These are phyloP conservation scores for Salarias fasciatus DNA, from an alignment of 2,797 vertebrate genomes.

Conservation along the genomic window DNA sequence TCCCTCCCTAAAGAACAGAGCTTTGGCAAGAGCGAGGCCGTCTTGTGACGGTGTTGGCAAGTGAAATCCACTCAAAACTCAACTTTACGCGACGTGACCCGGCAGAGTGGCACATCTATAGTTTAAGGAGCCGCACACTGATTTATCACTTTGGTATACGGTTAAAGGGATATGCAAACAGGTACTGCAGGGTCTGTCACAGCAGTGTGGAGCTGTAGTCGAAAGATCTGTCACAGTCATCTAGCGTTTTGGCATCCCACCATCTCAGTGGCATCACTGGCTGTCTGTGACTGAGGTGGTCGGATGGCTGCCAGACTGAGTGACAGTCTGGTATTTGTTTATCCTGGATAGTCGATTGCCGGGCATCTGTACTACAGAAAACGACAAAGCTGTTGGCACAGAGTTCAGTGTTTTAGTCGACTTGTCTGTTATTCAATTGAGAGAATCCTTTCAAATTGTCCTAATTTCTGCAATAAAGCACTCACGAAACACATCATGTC, in stretches of 20 bases:
- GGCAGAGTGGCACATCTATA: constrained; percentile 3
- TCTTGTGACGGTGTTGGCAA: constrained; percentile 4
- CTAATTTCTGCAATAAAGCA: constrained; percentile 45
- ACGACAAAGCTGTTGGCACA: constrained; percentile 67
- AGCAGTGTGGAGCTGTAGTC: constrained; percentile 37
- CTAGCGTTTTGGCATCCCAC: constrained; percentile 59
- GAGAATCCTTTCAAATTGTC: constrained; percentile 44
- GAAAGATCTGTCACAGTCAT: constrained; percentile 57
- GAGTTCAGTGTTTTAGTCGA: constrained; percentile 44
- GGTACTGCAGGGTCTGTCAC: constrained; percentile 23
- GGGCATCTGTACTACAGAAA: constrained; percentile 69
- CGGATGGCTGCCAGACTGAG: constrained; percentile 70
- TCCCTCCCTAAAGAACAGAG: constrained; percentile 18
- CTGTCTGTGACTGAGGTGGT: constrained; percentile 66
- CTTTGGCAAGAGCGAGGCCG: constrained; percentile 8
- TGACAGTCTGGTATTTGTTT: constrained; percentile 76
- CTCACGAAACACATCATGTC: constrained; percentile 39
- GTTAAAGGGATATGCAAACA: constrained; percentile 43
- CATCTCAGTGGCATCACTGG: constrained; percentile 57
- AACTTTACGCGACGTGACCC: constrained; percentile 12
- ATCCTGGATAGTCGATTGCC: constrained; percentile 66
- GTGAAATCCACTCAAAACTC: constrained; percentile 13
- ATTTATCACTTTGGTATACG: constrained; percentile 30
- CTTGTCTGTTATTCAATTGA: constrained; percentile 49
- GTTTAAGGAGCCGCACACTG: constrained; percentile 16